Base-by-base conservation (phyloP, 2,888 invertebrate genomes). In the Tortrix viridana region DNA sequence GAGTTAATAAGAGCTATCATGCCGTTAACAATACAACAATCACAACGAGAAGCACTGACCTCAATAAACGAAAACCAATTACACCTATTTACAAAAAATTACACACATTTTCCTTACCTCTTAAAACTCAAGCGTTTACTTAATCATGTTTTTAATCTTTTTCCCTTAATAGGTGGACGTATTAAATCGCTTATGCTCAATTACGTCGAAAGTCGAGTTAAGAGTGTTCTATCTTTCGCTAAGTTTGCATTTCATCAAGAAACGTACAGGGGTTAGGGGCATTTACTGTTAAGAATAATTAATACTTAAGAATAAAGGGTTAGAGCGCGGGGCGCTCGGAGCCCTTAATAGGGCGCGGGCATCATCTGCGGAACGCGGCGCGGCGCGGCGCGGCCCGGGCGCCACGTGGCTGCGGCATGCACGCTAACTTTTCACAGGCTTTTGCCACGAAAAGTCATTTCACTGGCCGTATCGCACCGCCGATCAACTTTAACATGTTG, bases 401-500 rank as follows among this genome's bases (percentile, higher is more conserved):
- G 55, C 61, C 61, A 61, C 61, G 61, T 61, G 61, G 61, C 16
- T 37, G 50, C 37, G 52, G 32, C 56, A 55, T 56, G 62, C 62
- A 62, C 56, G 56, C 56, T 46, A 62, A 62, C 56, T 56, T 49
- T 61, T 26, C 56, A 56, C 61, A 62, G 50, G 62, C 62, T 56
- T 52, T 59, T 53, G 59, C 67, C 63, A 67, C 67, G 57, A 62
- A 69, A 67, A 65, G 56, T 57, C 61, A 68, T 69, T 69, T 68
- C 55, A 65, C 65, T 62, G 53, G 55, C 43, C 49, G 12, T 68
- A 68, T 66, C 63, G 68, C 46, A 54, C 57, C 63, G 63, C 50
- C 65, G 60, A 68, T 66, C 68, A 54, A 66, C 56, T 67, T 67
- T 54, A 67, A 69, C 67, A 67, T 67, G 67, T 65, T 67, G 60